Base-by-base conservation (phyloP, 2,797 vertebrate genomes). In the Okamejei kenojei region DNA sequence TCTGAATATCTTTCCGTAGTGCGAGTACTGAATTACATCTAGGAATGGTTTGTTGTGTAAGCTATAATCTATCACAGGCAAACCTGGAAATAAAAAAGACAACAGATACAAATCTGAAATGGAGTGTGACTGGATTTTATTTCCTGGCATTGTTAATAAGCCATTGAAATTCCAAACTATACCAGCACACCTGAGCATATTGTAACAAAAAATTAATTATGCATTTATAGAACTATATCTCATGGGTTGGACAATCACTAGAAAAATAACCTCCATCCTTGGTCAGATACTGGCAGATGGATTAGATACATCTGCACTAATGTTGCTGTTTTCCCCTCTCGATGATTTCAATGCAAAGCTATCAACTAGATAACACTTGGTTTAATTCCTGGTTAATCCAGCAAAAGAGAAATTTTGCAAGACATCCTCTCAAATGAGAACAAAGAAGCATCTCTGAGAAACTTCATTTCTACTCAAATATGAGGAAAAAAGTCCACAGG, bases 51-150 rank as follows among this genome's bases (percentile, higher is more conserved):
- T n/a, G 29, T n/a, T 63, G 5, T 17, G n/a, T 19, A 58, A 45
- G 71, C 90, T 92, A 74, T 26, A 76, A 54, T 76, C 90, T 17
- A 74, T 92, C 90, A 76, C 5, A 74, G 45, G 90, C 23, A 92
- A 74, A 38, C 13, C 90, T 58, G 38, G 90, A 58, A 92, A 29
- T 68, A 90, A 91, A n/a, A 73, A 74, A 54, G 26, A 6, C 10
- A 11, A 76, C 73, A 38, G 90, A 92, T 74, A 92, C 38, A 71
- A 76, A 92, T 76, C 10, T 92, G 90, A 92, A 76, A 92, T 76
- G 71, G 90, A 92, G 68, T 92, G 38, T 54, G 71, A n/a, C 71
- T 58, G 15, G 90, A 76, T 76, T 76, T 92, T 26, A 76, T 76
- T 74, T 92, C 90, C 38, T 29, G 71, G 26, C 35, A 76, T 76